A percentile compares a stretch with the other conserved stretches of the same genome.
These are phyloP conservation scores for Suricata suricatta DNA, from an alignment of 2,113 vertebrate species.

Conservation along the genomic window DNA sequence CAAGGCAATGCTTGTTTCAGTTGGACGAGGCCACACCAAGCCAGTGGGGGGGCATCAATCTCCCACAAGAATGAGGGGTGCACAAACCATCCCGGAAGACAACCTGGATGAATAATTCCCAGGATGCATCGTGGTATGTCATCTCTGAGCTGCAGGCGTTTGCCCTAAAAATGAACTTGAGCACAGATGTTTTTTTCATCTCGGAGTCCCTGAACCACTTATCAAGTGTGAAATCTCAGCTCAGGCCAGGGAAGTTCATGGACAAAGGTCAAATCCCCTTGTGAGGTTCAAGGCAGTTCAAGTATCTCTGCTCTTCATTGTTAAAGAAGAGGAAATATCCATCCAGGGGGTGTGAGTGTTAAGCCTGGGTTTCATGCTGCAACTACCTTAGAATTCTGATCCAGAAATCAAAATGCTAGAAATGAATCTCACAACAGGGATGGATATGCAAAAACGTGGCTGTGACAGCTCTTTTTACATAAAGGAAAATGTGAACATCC, in stretches of 20 bases:
- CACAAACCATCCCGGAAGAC: too few relatives aligned
- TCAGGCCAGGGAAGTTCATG: neutral
- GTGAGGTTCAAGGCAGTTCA: conserved; percentile 31
- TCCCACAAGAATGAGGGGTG: neutral
- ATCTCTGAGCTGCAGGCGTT: neutral
- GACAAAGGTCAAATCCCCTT: conserved; percentile 16
- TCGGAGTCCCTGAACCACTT: neutral
- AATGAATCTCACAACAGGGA: neutral
- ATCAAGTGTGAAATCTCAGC: conserved; percentile 33
- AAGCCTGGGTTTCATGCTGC: fast-evolving
- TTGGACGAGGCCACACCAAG: neutral
- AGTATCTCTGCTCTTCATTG: conserved; percentile 24
- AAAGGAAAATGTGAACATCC: neutral
- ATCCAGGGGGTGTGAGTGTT: neutral
- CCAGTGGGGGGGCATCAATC: neutral
- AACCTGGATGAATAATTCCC: neutral
- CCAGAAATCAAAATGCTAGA: neutral
- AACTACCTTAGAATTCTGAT: neutral
- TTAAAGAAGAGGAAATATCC: conserved; percentile 3
- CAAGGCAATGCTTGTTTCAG: neutral
- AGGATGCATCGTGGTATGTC: fast-evolving
- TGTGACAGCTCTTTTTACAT: neutral
- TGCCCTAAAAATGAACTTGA: neutral
- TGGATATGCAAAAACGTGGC: neutral
- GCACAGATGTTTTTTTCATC: neutral